These are phyloP conservation scores for Lepeophtheirus salmonis DNA, from an alignment of 1,140 invertebrate species.

Conservation along the genomic window DNA sequence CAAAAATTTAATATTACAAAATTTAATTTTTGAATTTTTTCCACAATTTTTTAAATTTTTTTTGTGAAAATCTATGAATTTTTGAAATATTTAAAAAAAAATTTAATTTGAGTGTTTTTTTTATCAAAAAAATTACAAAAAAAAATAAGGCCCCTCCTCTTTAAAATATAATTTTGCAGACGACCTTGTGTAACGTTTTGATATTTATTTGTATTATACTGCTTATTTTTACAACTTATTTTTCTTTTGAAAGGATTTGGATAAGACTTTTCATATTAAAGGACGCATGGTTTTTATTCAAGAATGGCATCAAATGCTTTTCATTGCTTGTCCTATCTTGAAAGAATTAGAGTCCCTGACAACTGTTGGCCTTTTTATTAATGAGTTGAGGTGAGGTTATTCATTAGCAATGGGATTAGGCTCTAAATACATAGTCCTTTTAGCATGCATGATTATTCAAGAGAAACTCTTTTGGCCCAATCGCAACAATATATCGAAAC, in stretches of 20 bases:
- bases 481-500: conserved; percentile 92
- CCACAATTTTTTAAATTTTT: no score
- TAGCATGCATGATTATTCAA: conserved; percentile 25
- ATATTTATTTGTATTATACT: not conserved
- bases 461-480: conserved; percentile 85
- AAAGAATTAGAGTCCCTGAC: conserved; percentile 72
- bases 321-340: conserved; percentile 85
- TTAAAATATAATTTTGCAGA: no score
- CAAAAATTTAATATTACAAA: no score
- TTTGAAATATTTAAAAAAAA: no score
- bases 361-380: conserved; percentile 75
- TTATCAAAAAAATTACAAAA: no score
- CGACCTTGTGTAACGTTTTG: no score
- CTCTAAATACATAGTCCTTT: not conserved
- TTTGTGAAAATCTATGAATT: no score
- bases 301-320: conserved; percentile 92
- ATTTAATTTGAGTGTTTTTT: no score
- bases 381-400: conserved; percentile 56
- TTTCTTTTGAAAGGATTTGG: conserved; percentile 28
- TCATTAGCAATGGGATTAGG: no score
- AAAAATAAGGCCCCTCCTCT: no score
- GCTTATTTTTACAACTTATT: not conserved
- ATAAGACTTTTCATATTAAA: conserved; percentile 56
- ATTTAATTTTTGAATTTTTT: no score
- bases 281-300: conserved; percentile 33